These are phyloP conservation scores for Uromys caudimaculatus DNA, from an alignment of 2,797 vertebrate genomes.

Conservation along the genomic window DNA sequence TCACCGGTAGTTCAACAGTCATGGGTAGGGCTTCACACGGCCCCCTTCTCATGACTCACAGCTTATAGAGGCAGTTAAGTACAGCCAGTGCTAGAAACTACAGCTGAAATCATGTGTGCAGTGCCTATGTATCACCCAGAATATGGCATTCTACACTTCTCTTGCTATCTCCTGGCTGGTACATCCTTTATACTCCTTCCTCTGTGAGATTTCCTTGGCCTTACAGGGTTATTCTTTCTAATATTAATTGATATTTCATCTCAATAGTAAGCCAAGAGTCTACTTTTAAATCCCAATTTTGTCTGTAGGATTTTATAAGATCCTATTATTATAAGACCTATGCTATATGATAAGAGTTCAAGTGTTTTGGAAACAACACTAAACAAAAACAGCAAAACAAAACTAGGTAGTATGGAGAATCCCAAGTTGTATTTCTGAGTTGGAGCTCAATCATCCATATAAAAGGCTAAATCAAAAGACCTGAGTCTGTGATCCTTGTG, in stretches of 20 bases:
- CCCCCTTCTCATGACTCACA: neutral
- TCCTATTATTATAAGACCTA: neutral
- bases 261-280: neutral
- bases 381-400: neutral
- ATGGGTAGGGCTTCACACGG: neutral
- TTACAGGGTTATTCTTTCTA: neutral
- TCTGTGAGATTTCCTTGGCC: neutral
- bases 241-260: neutral
- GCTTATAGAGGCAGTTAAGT: neutral
- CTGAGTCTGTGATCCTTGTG: neutral
- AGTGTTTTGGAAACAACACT: neutral
- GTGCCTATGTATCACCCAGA: neutral
- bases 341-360: neutral
- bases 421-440: neutral
- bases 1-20: neutral
- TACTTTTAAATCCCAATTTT: constrained; percentile 20
- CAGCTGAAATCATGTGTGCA: neutral
- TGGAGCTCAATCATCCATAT: neutral
- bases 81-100: neutral
- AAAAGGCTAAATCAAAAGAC: neutral
- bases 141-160: neutral
- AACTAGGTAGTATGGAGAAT: neutral
- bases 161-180: neutral
- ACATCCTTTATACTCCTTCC: neutral
- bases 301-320: neutral